A percentile compares a stretch with the other conserved stretches of the same genome.
Conservation (phyloP, 2,888 invertebrate species). For the Maniola hyperantus region DNA sequence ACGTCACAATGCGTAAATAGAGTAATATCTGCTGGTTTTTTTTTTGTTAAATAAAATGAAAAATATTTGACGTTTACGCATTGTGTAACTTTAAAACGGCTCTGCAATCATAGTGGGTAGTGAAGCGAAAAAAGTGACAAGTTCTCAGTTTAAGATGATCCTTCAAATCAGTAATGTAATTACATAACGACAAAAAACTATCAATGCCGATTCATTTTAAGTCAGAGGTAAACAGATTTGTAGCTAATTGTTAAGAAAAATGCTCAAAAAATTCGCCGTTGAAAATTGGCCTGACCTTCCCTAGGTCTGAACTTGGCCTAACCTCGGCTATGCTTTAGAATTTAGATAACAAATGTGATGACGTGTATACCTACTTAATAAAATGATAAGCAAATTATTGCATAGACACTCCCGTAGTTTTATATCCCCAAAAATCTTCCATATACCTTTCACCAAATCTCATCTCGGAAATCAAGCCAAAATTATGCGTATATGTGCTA, state of each 20-base stretch:
- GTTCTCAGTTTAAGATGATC: not conserved
- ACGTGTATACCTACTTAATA: not conserved
- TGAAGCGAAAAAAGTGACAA: conserved; percentile 3
- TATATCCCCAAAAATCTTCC: too few relatives aligned
- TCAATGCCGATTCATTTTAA: conserved; percentile 12
- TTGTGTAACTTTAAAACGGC: too few relatives aligned
- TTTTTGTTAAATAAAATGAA: too few relatives aligned
- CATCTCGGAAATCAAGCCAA: too few relatives aligned
- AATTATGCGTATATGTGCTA: too few relatives aligned
- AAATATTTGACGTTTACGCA: too few relatives aligned
- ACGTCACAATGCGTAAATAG: too few relatives aligned
- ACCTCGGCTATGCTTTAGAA: conserved; percentile 49
- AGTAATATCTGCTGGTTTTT: too few relatives aligned
- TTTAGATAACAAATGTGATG: conserved; percentile 41
- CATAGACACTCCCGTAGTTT: too few relatives aligned
- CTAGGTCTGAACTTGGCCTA: conserved; percentile 63
- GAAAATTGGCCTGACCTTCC: conserved; percentile 59
- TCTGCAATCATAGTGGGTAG: not conserved
- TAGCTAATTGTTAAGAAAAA: conserved; percentile 22
- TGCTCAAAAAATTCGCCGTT: conserved; percentile 46
- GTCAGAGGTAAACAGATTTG: not conserved
- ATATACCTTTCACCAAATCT: too few relatives aligned
- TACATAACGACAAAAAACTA: conserved; percentile 12
- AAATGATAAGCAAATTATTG: not conserved
- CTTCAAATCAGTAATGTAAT: conserved; percentile 1